Percentiles rank a stretch among this genome's conserved stretches.
Evolutionary conservation across 92 coral and sea anemone genomes (phyloP).

Genomic region (Bergia sp.): DNA sequence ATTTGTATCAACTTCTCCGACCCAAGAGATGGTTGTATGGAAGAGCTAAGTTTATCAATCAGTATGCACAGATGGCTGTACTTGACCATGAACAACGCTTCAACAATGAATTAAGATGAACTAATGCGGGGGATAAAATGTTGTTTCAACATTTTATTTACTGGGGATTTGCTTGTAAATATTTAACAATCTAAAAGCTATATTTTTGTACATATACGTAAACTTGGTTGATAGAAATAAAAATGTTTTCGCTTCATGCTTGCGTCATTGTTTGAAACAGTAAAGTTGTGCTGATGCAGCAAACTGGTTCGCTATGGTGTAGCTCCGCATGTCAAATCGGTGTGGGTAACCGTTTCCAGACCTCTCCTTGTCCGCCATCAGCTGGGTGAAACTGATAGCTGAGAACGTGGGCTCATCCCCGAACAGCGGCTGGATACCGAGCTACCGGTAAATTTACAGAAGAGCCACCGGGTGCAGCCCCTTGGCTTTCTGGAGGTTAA

Average conservation of each 20-base stretch:
- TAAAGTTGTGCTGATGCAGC: background rate
- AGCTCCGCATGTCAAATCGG: background rate
- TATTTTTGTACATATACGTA: slow-evolving; percentile 42
- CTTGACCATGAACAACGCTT: background rate
- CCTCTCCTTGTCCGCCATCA: background rate
- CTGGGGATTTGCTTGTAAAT: slow-evolving; percentile 27
- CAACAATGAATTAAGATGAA: background rate
- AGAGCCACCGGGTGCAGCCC: background rate
- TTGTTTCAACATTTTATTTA: slow-evolving; percentile 18
- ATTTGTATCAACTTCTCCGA: background rate
- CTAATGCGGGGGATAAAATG: background rate
- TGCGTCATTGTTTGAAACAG: background rate
- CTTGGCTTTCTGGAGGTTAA: background rate
- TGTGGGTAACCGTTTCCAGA: background rate
- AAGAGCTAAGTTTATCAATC: too few relatives aligned
- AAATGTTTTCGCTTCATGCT: background rate
- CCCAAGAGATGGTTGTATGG: background rate
- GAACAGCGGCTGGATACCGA: too few relatives aligned
- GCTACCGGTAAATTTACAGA: background rate
- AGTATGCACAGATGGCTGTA: background rate
- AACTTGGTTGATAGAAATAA: background rate
- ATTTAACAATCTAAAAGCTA: slow-evolving; percentile 30
- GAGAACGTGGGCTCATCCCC: too few relatives aligned
- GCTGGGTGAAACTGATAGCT: slow-evolving; percentile 3
- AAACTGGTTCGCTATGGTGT: background rate